Percentiles rank a stretch among this genome's conserved stretches.
These are phyloP conservation scores for Hemistola chrysoprasaria DNA, from an alignment of 2,888 invertebrate genomes.

Conservation along the genomic window DNA sequence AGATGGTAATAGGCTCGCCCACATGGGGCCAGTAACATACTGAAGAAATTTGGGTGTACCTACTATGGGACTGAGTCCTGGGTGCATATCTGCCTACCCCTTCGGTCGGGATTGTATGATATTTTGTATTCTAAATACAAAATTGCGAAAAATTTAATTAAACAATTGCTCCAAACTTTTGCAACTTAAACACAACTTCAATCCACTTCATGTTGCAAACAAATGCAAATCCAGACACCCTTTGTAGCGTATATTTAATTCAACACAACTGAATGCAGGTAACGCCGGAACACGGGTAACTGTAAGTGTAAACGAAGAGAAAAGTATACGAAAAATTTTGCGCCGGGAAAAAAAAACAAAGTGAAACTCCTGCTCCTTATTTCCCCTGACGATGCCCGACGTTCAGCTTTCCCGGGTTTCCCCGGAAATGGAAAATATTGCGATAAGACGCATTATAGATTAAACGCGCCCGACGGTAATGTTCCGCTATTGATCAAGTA, in stretches of 20 bases:
- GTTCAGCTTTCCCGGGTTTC: slow-evolving; percentile 59
- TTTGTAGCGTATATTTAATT: slow-evolving; percentile 74
- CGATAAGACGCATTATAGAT: slow-evolving; percentile 82
- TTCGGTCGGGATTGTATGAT: too few species aligned
- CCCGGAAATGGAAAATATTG: slow-evolving; percentile 82
- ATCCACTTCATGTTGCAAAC: slow-evolving; percentile 66
- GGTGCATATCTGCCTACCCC: too few species aligned
- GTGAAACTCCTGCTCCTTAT: slow-evolving; percentile 80
- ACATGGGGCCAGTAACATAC: too few species aligned
- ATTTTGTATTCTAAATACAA: background rate
- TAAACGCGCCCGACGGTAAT: slow-evolving; percentile 74
- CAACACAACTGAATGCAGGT: slow-evolving; percentile 68
- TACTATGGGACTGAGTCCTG: too few species aligned
- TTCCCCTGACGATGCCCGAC: slow-evolving; percentile 75
- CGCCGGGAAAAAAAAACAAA: slow-evolving; percentile 69
- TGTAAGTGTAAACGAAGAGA: slow-evolving; percentile 80
- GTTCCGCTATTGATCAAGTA: slow-evolving; percentile 64
- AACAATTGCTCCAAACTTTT: slow-evolving; percentile 29
- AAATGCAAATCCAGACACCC: slow-evolving; percentile 80
- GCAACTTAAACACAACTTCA: slow-evolving; percentile 54
- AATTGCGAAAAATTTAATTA: slow-evolving; percentile 1
- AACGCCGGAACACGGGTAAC: slow-evolving; percentile 67
- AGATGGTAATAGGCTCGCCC: too few species aligned
- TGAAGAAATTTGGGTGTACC: too few species aligned
- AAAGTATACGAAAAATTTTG: slow-evolving; percentile 72